Conservation (phyloP, 2,113 vertebrate species). For the Heteronetta atricapilla region DNA sequence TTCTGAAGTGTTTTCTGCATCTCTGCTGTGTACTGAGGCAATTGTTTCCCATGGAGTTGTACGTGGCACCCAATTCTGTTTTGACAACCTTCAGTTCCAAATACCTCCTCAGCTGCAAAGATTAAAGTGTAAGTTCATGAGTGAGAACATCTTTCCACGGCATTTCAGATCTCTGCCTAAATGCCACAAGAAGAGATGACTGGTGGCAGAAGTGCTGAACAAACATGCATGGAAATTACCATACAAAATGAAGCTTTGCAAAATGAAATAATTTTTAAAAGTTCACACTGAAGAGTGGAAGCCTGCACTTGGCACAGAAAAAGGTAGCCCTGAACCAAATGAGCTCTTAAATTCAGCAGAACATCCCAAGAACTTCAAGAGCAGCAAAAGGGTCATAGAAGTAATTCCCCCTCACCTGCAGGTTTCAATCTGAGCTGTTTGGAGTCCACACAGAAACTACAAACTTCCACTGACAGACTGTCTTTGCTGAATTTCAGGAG, state of each 20-base stretch:
- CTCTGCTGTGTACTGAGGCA: not conserved
- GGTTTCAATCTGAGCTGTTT: not conserved
- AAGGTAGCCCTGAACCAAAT: not conserved
- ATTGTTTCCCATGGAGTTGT: not conserved
- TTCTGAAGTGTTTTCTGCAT: not conserved
- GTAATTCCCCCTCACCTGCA: not conserved
- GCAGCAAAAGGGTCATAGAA: not conserved
- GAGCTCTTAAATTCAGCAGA: not conserved
- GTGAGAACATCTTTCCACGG: not conserved
- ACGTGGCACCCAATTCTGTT: not conserved
- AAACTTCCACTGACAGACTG: not conserved
- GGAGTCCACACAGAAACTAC: not conserved
- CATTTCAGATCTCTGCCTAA: not conserved
- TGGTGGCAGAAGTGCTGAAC: not conserved
- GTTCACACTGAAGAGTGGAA: not conserved
- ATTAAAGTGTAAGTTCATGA: not conserved
- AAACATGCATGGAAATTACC: not conserved
- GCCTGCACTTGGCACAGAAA: not conserved
- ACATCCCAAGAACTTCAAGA: not conserved
- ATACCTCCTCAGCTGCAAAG: not conserved
- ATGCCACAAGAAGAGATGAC: not conserved
- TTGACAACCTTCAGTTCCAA: not conserved
- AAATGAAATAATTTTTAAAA: not conserved
- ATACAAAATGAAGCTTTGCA: not conserved
- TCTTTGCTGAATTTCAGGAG: not conserved